phyloP scores from a whole-genome alignment of 2,797 vertebrate species.

The Falco peregrinus region DNA sequence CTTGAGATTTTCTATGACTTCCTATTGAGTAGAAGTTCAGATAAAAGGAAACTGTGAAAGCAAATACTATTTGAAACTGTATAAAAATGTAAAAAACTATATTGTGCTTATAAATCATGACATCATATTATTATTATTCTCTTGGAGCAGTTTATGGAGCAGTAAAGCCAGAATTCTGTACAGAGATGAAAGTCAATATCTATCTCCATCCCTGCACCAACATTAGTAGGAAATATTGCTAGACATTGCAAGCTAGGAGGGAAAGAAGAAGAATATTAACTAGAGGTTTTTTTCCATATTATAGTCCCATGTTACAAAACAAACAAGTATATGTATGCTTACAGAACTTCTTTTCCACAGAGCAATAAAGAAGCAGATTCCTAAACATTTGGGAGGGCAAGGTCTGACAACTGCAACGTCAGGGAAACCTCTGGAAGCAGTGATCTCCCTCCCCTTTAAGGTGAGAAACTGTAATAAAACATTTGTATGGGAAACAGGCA shows the following conservation, averaged over 20 bases:
- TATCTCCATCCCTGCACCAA: conserved; percentile 4
- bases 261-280: conserved; percentile 48
- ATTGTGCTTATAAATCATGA: conserved; percentile 57
- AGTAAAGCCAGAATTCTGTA: conserved; percentile 48
- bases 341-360: background rate
- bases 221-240: conserved; percentile 53
- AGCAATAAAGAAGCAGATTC: background rate
- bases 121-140: conserved; percentile 62
- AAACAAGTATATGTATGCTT: background rate
- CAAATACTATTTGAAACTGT: conserved; percentile 54
- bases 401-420: background rate
- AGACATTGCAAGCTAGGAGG: background rate
- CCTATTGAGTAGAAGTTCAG: background rate
- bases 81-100: conserved; percentile 44
- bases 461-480: background rate
- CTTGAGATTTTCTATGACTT: background rate
- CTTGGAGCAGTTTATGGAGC: conserved; percentile 53
- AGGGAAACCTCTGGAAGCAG: background rate
- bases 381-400: background rate
- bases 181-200: conserved; percentile 56
- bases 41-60: conserved; percentile 52
- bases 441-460: background rate
- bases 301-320: background rate
- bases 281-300: background rate
- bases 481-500: background rate